Evolutionary conservation across 2,797 vertebrate species (phyloP).

Genomic region (Sylvia borin): DNA sequence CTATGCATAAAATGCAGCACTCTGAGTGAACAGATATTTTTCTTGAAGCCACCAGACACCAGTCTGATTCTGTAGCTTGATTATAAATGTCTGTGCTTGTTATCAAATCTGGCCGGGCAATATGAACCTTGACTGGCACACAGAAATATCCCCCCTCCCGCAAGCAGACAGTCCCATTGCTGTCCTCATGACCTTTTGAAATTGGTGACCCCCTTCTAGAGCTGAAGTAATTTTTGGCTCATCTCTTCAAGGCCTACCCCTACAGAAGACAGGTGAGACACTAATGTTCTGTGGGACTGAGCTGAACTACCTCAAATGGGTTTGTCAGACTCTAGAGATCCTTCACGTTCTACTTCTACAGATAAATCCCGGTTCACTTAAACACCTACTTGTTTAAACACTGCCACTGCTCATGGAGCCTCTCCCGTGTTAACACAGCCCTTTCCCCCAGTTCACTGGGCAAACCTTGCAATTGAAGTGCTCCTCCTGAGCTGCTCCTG

Average conservation of each 20-base stretch:
- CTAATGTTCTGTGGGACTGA: neutral
- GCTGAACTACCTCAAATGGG: neutral
- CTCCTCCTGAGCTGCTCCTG: neutral
- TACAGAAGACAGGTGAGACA: neutral
- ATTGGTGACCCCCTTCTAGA: neutral
- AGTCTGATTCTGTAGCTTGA: neutral
- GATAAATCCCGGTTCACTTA: neutral
- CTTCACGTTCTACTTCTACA: neutral
- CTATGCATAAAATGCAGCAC: neutral
- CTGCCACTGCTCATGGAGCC: neutral
- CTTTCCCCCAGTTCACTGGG: neutral
- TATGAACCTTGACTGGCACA: neutral
- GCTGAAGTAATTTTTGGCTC: neutral
- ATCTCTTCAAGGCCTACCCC: neutral
- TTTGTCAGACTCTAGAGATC: neutral
- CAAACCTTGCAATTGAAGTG: neutral
- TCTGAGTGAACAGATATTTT: neutral
- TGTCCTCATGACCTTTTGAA: neutral
- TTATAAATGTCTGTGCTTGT: neutral
- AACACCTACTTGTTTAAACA: neutral
- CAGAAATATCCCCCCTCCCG: accelerated
- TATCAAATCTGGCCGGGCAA: neutral
- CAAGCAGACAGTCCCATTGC: neutral
- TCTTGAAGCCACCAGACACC: neutral
- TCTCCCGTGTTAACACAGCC: neutral